Conservation (phyloP, 2,888 invertebrate species). For the Tetropium fuscum region DNA sequence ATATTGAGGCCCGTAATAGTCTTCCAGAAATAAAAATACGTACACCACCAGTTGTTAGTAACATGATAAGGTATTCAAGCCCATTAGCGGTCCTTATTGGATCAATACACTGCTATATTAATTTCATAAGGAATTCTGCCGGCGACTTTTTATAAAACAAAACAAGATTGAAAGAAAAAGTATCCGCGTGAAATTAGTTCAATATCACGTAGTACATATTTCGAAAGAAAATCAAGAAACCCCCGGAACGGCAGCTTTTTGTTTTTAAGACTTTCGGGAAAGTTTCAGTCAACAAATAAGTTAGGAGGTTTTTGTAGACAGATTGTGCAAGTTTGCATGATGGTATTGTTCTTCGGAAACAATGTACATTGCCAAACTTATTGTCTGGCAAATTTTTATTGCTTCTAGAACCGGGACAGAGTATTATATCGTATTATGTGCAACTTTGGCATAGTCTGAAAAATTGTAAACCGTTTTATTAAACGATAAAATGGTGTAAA, state of each 20-base stretch:
- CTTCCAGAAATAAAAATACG: no score
- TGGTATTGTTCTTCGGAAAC: conserved; percentile 58
- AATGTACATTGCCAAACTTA: conserved; percentile 56
- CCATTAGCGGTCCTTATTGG: no score
- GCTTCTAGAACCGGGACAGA: conserved; percentile 42
- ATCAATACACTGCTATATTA: no score
- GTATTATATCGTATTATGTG: conserved; percentile 42
- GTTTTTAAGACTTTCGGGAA: conserved; percentile 44
- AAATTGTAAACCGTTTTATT: conserved; percentile 38
- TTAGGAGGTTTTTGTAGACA: conserved; percentile 56
- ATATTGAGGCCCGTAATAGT: no score
- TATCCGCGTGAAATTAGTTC: conserved; percentile 8
- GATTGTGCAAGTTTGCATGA: conserved; percentile 58
- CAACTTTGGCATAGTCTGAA: conserved; percentile 29
- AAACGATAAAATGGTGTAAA: background rate
- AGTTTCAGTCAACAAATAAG: conserved; percentile 56
- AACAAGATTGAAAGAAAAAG: background rate
- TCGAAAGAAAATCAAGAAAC: conserved; percentile 39
- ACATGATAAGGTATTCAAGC: no score
- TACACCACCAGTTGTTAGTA: no score
- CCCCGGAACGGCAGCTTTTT: conserved; percentile 40
- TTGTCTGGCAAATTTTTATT: conserved; percentile 59
- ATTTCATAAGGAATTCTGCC: no score
- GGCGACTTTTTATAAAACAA: background rate
- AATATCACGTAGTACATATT: conserved; percentile 31